phyloP scores from a whole-genome alignment of 2,888 invertebrate genomes.

The Calliphora vomitoria region DNA sequence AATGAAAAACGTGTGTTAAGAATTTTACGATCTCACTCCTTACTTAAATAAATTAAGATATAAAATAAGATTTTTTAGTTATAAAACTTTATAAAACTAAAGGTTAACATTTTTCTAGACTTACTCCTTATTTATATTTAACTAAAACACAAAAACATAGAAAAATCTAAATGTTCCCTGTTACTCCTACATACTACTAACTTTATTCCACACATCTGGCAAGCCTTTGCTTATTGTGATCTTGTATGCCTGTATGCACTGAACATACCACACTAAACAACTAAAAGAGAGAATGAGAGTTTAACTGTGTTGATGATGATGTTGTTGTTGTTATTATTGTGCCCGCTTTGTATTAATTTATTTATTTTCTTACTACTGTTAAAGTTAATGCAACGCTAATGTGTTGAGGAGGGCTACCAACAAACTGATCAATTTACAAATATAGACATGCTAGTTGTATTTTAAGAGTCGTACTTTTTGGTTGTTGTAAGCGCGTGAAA shows the following conservation, averaged over 20 bases:
- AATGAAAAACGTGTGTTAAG: no score
- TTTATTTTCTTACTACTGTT: conserved; percentile 23
- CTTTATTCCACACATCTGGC: conserved; percentile 1
- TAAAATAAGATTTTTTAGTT: no score
- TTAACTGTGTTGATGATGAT: background rate
- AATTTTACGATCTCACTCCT: no score
- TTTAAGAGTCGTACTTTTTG: conserved; percentile 73
- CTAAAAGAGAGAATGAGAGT: conserved; percentile 27
- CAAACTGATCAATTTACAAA: conserved; percentile 67
- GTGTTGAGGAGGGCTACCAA: conserved; percentile 33
- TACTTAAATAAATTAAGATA: no score
- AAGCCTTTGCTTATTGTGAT: conserved; percentile 11
- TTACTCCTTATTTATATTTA: no score
- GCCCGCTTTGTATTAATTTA: background rate
- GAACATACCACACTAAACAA: conserved; percentile 41
- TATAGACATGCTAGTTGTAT: conserved; percentile 68
- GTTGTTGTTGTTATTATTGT: conserved; percentile 24
- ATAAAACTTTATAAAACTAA: no score
- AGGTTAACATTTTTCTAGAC: no score
- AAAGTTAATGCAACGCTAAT: conserved; percentile 55
- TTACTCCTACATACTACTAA: no score
- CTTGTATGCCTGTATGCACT: conserved; percentile 41
- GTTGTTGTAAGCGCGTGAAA: conserved; percentile 72
- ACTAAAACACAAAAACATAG: no score
- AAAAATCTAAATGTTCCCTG: no score